Percentiles rank a stretch among this genome's conserved stretches.
phyloP scores from a whole-genome alignment of 2,797 vertebrate genomes.

The Natrix natrix region DNA sequence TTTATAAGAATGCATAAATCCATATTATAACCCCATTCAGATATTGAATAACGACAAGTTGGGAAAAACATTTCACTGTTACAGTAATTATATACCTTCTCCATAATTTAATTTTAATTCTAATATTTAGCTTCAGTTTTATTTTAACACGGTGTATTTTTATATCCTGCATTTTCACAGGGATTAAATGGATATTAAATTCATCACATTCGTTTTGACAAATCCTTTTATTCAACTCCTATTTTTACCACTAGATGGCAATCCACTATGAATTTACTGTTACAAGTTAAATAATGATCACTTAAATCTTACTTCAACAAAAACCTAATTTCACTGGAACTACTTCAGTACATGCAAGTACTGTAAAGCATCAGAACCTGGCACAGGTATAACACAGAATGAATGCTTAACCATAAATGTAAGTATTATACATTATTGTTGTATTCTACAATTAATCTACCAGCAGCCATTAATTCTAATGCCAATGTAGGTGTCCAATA shows the following conservation, averaged over 20 bases:
- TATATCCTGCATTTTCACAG: not conserved
- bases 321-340: not conserved
- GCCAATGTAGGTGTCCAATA: not conserved
- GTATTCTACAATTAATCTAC: not conserved
- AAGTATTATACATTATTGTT: not conserved
- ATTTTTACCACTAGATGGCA: constrained; percentile 66
- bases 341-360: not conserved
- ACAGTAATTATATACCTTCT: not conserved
- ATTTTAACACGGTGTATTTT: not conserved
- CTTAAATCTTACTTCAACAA: not conserved
- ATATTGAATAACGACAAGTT: not conserved
- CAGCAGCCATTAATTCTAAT: not conserved
- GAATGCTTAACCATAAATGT: not conserved
- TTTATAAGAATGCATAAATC: not conserved
- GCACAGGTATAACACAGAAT: not conserved
- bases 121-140: not conserved
- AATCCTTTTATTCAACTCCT: constrained; percentile 30
- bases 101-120: not conserved
- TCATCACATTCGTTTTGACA: not conserved
- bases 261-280: constrained; percentile 44
- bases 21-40: not conserved
- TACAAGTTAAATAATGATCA: not conserved
- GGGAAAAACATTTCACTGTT: not conserved
- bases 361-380: not conserved
- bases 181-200: not conserved